Evolutionary conservation across 1,140 invertebrate species (phyloP).

Genomic region (Limonius californicus): DNA sequence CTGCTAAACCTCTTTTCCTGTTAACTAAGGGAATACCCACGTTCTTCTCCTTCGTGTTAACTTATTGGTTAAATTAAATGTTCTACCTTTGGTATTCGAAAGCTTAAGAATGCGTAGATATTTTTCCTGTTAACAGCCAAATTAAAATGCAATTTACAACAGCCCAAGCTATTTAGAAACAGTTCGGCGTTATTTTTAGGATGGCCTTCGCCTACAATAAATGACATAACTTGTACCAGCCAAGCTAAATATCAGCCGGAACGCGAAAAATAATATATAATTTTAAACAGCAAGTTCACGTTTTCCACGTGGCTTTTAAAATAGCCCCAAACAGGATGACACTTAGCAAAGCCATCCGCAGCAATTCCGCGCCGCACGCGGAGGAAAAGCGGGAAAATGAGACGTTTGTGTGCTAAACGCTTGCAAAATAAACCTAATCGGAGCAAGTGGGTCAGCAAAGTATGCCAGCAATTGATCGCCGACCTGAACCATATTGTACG

Average conservation of each 20-base stretch:
- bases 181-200: background rate
- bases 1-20: background rate
- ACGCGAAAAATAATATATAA: background rate
- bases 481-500: background rate
- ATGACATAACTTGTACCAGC: slow-evolving; percentile 6
- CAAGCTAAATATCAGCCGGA: background rate
- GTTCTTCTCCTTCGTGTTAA: too few relatives aligned
- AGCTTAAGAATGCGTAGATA: background rate
- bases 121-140: background rate
- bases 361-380: too few relatives aligned
- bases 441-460: background rate
- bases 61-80: too few relatives aligned
- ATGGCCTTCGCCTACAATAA: slow-evolving; percentile 11
- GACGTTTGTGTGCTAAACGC: too few relatives aligned
- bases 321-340: too few relatives aligned
- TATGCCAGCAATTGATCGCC: slow-evolving; percentile 3
- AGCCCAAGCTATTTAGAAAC: background rate
- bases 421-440: slow-evolving; percentile 7
- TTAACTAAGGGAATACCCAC: background rate
- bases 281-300: background rate
- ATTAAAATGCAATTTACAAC: background rate
- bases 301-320: background rate
- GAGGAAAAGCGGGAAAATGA: too few relatives aligned
- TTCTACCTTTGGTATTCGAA: background rate
- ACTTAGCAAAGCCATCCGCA: too few relatives aligned